phyloP scores from a whole-genome alignment of 2,113 vertebrate genomes.

The Trogon melanurus region DNA sequence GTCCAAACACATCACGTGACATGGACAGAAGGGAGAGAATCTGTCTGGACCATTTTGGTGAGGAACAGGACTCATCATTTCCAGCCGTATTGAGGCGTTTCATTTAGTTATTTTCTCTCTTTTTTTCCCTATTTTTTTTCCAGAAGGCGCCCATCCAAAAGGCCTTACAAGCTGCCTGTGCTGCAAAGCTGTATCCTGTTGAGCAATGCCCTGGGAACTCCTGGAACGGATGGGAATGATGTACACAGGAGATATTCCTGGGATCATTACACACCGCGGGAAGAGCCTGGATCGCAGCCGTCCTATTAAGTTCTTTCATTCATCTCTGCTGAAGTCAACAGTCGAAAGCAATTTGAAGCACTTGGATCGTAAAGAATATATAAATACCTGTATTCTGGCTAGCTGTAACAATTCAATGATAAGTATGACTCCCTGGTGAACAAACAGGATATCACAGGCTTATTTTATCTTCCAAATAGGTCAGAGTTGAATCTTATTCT shows the following conservation, averaged over 20 bases:
- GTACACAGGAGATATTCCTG: constrained; percentile 16
- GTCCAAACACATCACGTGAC: background rate
- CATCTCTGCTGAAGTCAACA: constrained; percentile 41
- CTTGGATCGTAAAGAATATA: constrained; percentile 47
- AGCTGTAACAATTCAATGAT: background rate
- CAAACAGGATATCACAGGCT: constrained; percentile 18
- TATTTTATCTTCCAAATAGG: constrained; percentile 35
- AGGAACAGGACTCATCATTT: background rate
- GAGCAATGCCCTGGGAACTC: background rate
- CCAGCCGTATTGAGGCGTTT: accelerated
- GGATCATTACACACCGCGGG: background rate
- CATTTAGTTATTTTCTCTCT: background rate
- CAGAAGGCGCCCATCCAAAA: background rate
- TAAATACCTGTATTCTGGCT: constrained; percentile 56
- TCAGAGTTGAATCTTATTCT: constrained; percentile 38
- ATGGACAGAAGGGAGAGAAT: background rate
- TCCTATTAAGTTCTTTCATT: constrained; percentile 36
- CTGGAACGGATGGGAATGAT: background rate
- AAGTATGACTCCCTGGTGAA: constrained; percentile 42
- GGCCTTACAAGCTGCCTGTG: background rate
- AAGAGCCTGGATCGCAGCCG: background rate
- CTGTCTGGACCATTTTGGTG: background rate
- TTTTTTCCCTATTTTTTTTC: background rate
- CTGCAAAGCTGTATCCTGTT: background rate
- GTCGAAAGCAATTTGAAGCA: constrained; percentile 38